Evolutionary conservation across 2,888 invertebrate genomes (phyloP).

Genomic region (Drosophila gaucha): DNA sequence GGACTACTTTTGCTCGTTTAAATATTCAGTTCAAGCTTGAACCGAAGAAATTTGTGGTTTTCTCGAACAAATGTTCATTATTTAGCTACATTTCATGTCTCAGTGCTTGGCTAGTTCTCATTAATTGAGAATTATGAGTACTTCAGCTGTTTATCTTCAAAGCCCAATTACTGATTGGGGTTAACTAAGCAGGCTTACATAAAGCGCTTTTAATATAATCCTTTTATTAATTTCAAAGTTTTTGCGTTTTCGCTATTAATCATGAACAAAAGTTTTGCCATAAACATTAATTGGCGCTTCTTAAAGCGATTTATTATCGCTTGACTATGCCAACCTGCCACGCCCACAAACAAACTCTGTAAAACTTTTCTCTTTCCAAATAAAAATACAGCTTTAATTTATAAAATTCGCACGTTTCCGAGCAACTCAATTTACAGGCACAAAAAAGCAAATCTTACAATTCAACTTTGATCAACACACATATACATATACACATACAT

Average conservation of each 20-base stretch:
- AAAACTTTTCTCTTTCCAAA: slow-evolving; percentile 23
- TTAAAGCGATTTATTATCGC: slow-evolving; percentile 45
- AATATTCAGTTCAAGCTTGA: not conserved
- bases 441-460: slow-evolving; percentile 47
- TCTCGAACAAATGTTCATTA: not conserved
- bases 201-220: slow-evolving; percentile 13
- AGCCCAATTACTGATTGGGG: not conserved
- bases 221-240: slow-evolving; percentile 29
- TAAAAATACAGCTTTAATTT: slow-evolving; percentile 37
- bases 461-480: slow-evolving; percentile 32
- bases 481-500: not conserved
- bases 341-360: slow-evolving; percentile 14
- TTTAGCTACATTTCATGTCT: not conserved
- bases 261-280: slow-evolving; percentile 32
- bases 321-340: slow-evolving; percentile 8
- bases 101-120: not conserved
- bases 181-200: not conserved
- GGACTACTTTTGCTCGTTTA: not conserved
- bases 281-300: slow-evolving; percentile 42
- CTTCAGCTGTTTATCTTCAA: not conserved
- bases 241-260: slow-evolving; percentile 19
- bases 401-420: slow-evolving; percentile 58
- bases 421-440: slow-evolving; percentile 66
- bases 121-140: not conserved
- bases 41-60: not conserved